Evolutionary conservation across 2,797 vertebrate genomes (phyloP).

Genomic region (Tenualosa thibaudeaui): DNA sequence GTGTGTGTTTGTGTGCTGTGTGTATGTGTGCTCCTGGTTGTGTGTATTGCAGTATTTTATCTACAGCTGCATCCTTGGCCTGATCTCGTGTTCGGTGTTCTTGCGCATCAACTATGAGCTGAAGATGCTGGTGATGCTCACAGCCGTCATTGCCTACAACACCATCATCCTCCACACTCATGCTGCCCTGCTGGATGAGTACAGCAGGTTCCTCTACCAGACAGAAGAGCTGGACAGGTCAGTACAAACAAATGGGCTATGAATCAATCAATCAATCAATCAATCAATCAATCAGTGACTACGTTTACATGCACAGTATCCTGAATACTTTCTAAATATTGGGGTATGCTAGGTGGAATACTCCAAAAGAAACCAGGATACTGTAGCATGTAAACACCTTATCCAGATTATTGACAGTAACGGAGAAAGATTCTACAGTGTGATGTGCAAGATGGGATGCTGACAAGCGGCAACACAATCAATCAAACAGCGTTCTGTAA

Average conservation of each 20-base stretch:
- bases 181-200: constrained; percentile 84
- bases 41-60: constrained; percentile 87
- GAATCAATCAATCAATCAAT: not conserved
- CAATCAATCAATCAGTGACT: not conserved
- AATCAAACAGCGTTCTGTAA: no score
- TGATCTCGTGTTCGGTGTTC: constrained; percentile 96
- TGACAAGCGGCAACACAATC: no score
- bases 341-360: no score
- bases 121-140: constrained; percentile 95
- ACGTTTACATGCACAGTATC: no score
- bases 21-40: not conserved
- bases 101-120: constrained; percentile 96
- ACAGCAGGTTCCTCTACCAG: constrained; percentile 84
- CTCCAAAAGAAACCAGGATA: no score
- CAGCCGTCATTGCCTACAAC: constrained; percentile 90
- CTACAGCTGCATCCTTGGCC: constrained; percentile 95
- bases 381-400: no score
- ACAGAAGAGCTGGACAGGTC: constrained; percentile 80
- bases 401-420: no score
- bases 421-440: no score
- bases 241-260: not conserved
- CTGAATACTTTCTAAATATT: no score
- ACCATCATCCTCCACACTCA: constrained; percentile 93
- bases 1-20: not conserved
- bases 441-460: no score